Base-by-base conservation (phyloP, 2,113 vertebrate genomes). In the Mus spicilegus region DNA sequence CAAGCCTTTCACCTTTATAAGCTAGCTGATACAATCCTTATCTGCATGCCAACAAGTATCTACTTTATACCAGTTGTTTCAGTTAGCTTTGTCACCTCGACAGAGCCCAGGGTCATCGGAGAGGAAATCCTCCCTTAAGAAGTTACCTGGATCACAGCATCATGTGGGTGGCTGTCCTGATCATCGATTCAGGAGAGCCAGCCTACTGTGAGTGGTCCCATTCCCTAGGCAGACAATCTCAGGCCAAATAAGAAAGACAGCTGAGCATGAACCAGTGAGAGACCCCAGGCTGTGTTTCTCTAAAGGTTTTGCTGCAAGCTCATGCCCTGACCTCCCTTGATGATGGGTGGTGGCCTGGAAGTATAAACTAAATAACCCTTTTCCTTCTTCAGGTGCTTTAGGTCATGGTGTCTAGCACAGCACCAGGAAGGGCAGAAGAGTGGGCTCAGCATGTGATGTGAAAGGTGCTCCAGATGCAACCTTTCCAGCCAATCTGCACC, bases 401-500 rank as follows among this genome's bases (percentile, higher is more conserved):
- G 73, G 42, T 76, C 42, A 1, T 28, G 42, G 24, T 42, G n/a
- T 42, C 73, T 75, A 42, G 46, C 24, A 49, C 42, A 46, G 73
- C 22, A 76, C 49, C 42, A 13, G 39, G 24, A 76, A 46, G 24
- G 4, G 24, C 24, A 76, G 11, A 76, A 46, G 20, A 42, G 19
- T 46, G 19, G 20, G 20, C 20, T 75, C 22, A 42, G 72, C 75
- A 77, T 78, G 24, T 51, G 30, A 30, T 8, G 76, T 51, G 42
- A 51, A 75, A 77, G 46, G 42, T 49, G 12, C 75, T 49, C n/a
- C 67, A 33, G 28, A 22, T 58, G 22, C 42, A 20, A 7, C 22
- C 36, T 36, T 14, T 54, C 11, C 1, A 20, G 2, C 30, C 5
- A 28, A 7, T 26, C 13, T 0, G 33, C 12, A 54, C 54, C 54